Conservation (phyloP, 2,797 vertebrate genomes). For the Ptychobarbus kaznakovi region DNA sequence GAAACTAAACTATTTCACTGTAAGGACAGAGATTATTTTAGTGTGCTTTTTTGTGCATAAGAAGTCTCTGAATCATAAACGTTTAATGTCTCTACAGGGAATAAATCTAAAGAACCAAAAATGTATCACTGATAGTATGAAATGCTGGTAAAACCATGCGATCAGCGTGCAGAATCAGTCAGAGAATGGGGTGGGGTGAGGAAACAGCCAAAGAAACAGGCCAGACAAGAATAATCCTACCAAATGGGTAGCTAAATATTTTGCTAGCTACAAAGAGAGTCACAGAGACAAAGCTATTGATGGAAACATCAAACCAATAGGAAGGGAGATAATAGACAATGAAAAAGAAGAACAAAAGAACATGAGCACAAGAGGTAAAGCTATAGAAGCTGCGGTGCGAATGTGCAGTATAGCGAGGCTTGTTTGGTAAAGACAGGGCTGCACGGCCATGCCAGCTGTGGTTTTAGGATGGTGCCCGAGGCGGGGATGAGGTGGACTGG, state of each 20-base stretch:
- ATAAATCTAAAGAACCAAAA: constrained; percentile 12
- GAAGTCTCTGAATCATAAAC: not conserved
- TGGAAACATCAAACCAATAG: constrained; percentile 23
- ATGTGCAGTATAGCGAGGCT: constrained; percentile 16
- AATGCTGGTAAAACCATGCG: constrained; percentile 53
- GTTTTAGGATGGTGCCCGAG: constrained; percentile 51
- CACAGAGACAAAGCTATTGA: not conserved
- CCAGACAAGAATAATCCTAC: constrained; percentile 18
- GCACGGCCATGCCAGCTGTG: constrained; percentile 38
- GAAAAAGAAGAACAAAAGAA: constrained; percentile 13
- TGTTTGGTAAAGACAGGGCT: constrained; percentile 34
- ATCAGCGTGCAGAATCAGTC: constrained; percentile 43
- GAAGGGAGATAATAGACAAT: not conserved
- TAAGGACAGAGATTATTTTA: not conserved
- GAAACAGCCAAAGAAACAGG: constrained; percentile 20
- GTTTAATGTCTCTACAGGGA: constrained; percentile 15
- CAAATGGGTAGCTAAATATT: constrained; percentile 20
- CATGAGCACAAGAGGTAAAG: constrained; percentile 23
- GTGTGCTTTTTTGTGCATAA: not conserved
- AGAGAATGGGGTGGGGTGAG: constrained; percentile 28
- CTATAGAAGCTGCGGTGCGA: constrained; percentile 9
- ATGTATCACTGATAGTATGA: constrained; percentile 1
- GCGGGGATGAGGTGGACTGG: constrained; percentile 60
- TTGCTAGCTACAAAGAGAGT: constrained; percentile 17
- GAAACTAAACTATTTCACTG: not conserved